Evolutionary conservation across 2,113 vertebrate genomes (phyloP).

Genomic region (Leptosomus discolor): DNA sequence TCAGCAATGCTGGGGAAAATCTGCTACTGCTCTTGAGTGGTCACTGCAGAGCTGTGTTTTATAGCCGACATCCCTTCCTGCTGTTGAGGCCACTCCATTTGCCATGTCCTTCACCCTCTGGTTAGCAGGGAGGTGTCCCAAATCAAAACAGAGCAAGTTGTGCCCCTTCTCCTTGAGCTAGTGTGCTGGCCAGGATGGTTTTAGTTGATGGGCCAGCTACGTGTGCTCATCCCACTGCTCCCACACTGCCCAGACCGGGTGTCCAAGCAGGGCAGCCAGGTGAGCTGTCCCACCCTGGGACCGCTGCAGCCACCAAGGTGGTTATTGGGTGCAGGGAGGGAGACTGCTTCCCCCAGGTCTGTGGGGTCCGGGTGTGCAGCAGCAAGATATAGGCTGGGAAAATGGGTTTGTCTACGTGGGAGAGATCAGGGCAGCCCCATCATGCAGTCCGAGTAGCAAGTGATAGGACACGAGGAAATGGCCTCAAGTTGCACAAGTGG

Average conservation of each 20-base stretch:
- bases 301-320: background rate
- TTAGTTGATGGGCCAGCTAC: background rate
- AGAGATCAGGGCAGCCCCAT: background rate
- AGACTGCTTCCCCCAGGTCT: background rate
- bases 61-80: background rate
- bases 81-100: background rate
- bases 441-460: background rate
- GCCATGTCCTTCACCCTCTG: background rate
- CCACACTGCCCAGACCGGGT: background rate
- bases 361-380: background rate
- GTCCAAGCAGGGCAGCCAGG: background rate
- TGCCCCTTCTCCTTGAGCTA: background rate
- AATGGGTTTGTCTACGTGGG: background rate
- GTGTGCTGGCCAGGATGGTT: background rate
- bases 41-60: background rate
- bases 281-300: background rate
- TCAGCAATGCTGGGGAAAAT: background rate
- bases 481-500: no score
- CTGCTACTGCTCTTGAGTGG: background rate
- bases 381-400: background rate
- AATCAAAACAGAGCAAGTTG: background rate
- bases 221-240: background rate
- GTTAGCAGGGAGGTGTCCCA: background rate
- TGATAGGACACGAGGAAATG: no score
- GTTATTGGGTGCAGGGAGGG: background rate